A percentile compares a stretch with the other conserved stretches of the same genome.
Evolutionary conservation across 2,113 vertebrate species (phyloP).

Genomic region (Mionectes macconnelli): DNA sequence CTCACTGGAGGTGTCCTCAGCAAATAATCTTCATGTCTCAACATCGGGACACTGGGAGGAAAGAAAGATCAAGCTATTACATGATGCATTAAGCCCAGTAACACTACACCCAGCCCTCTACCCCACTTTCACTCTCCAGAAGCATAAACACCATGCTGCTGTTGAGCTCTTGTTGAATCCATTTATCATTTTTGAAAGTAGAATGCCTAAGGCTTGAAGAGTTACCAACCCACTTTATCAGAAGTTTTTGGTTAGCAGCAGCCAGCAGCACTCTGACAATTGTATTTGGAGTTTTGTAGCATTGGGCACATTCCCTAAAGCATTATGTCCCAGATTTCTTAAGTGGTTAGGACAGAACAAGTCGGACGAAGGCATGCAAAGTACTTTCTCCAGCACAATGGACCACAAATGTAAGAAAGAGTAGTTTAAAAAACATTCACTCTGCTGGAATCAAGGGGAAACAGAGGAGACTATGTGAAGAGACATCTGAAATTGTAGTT

Average conservation of each 20-base stretch:
- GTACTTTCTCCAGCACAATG: background rate
- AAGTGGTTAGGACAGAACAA: background rate
- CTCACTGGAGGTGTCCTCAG: background rate
- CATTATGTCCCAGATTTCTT: background rate
- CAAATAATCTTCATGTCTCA: constrained; percentile 25
- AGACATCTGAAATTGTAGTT: background rate
- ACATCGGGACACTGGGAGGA: constrained; percentile 45
- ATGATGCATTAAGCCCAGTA: background rate
- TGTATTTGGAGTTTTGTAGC: background rate
- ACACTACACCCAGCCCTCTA: background rate
- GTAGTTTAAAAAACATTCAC: background rate
- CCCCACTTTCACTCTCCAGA: background rate
- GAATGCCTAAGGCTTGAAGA: background rate
- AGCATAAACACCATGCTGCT: background rate
- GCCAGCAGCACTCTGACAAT: background rate
- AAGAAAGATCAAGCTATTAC: background rate
- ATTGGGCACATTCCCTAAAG: background rate
- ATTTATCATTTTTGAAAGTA: background rate
- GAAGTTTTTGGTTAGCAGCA: background rate
- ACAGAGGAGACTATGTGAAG: background rate
- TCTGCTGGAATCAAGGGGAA: background rate
- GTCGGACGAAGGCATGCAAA: background rate
- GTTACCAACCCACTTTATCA: background rate
- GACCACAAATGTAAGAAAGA: background rate
- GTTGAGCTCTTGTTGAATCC: background rate